Conservation (phyloP, 2,113 vertebrate genomes). For the Trematocara marginatum region DNA sequence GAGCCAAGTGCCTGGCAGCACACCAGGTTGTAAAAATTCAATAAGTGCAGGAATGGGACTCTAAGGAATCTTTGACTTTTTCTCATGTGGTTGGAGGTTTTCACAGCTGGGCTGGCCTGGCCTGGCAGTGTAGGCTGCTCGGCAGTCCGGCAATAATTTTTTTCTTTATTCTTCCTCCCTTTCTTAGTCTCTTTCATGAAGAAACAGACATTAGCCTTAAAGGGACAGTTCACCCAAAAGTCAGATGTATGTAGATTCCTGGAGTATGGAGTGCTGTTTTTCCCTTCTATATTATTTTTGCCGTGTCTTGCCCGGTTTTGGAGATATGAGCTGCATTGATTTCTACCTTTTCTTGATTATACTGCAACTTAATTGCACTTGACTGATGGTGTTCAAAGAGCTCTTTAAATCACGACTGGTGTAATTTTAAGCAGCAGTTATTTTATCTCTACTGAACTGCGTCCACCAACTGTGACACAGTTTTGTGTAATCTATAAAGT, state of each 20-base stretch:
- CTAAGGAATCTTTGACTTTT: conserved; percentile 40
- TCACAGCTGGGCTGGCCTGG: conserved; percentile 36
- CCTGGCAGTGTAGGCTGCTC: not conserved
- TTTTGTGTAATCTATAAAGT: not conserved
- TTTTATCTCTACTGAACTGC: not conserved
- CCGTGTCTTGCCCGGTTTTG: fast-evolving
- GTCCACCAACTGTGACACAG: not conserved
- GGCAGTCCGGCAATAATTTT: not conserved
- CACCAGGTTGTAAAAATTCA: conserved; percentile 60
- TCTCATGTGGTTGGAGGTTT: conserved; percentile 57
- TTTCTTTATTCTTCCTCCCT: not conserved
- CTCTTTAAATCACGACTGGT: not conserved
- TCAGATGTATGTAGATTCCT: not conserved
- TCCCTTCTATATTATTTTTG: not conserved
- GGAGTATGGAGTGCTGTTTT: not conserved
- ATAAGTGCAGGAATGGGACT: conserved; percentile 54
- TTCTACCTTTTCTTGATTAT: not conserved
- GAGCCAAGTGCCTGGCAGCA: conserved; percentile 45
- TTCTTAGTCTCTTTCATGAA: not conserved
- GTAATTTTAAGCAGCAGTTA: not conserved
- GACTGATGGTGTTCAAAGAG: not conserved
- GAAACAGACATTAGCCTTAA: not conserved
- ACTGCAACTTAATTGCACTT: not conserved
- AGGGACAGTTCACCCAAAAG: not conserved
- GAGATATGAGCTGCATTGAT: not conserved